A percentile compares a stretch with the other conserved stretches of the same genome.
Evolutionary conservation across 2,888 invertebrate species (phyloP).

Genomic region (Flexamia atlantica): DNA sequence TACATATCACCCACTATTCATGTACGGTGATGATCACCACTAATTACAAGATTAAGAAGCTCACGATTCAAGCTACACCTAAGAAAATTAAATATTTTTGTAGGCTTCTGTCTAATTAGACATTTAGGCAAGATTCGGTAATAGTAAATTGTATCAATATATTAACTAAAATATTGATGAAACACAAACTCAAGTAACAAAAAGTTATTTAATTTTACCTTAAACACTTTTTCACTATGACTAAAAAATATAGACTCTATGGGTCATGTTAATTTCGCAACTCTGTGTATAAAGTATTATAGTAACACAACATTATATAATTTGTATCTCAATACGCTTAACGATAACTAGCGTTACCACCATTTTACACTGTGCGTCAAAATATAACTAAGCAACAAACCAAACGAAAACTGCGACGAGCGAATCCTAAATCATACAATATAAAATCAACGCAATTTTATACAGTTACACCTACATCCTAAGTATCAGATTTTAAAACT

Average conservation of each 20-base stretch:
- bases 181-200: not conserved
- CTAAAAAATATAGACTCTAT: slow-evolving; percentile 5
- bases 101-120: not conserved
- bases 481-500: slow-evolving; percentile 7
- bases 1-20: no score
- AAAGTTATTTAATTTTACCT: slow-evolving; percentile 8
- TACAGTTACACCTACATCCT: slow-evolving; percentile 11
- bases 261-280: slow-evolving; percentile 10
- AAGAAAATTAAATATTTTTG: not conserved
- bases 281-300: not conserved
- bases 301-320: not conserved
- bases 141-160: not conserved
- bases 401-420: not conserved
- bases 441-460: not conserved
- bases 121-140: not conserved
- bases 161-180: not conserved
- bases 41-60: no score
- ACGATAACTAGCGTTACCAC: not conserved
- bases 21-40: no score
- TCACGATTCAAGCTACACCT: no score
- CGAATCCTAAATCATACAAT: not conserved
- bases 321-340: not conserved
- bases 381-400: slow-evolving; percentile 20
- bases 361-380: not conserved
- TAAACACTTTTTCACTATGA: not conserved